Conservation (phyloP, 2,888 invertebrate genomes). For the Stramonita haemastoma region DNA sequence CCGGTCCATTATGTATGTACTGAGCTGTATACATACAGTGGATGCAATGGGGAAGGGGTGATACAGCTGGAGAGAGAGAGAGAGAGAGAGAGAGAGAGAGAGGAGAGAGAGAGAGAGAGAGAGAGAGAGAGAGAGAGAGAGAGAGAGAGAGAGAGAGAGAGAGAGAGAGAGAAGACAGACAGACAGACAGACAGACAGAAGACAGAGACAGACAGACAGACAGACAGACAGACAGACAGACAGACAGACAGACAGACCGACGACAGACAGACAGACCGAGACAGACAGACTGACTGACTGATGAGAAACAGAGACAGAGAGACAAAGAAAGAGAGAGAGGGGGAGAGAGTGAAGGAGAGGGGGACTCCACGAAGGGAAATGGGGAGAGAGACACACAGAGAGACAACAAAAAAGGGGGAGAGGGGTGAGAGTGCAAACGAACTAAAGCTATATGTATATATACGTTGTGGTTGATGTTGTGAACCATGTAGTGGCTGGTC, state of each 20-base stretch:
- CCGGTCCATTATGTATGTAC: too few relatives aligned
- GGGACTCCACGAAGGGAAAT: not conserved
- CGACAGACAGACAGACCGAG: too few relatives aligned
- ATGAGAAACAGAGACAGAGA: not conserved
- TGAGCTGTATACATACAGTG: too few relatives aligned
- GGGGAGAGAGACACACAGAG: not conserved
- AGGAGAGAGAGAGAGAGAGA: not conserved
- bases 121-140: too few relatives aligned
- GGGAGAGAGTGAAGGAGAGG: not conserved
- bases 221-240: conserved; percentile 23
- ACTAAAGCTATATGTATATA: too few relatives aligned
- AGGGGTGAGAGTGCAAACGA: too few relatives aligned
- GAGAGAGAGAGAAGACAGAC: not conserved
- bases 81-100: conserved; percentile 12
- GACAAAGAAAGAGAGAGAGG: not conserved
- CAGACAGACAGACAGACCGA: not conserved
- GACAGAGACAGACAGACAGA: conserved; percentile 21
- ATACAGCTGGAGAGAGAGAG: not conserved
- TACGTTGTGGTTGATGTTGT: too few relatives aligned
- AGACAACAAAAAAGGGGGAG: too few relatives aligned
- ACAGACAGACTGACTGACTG: not conserved
- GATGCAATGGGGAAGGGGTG: too few relatives aligned
- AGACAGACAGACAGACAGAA: conserved; percentile 26
- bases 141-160: not conserved
- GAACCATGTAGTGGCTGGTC: too few relatives aligned